These are phyloP conservation scores for Hormaphis cornu DNA, from an alignment of 1,140 invertebrate species.

Conservation along the genomic window DNA sequence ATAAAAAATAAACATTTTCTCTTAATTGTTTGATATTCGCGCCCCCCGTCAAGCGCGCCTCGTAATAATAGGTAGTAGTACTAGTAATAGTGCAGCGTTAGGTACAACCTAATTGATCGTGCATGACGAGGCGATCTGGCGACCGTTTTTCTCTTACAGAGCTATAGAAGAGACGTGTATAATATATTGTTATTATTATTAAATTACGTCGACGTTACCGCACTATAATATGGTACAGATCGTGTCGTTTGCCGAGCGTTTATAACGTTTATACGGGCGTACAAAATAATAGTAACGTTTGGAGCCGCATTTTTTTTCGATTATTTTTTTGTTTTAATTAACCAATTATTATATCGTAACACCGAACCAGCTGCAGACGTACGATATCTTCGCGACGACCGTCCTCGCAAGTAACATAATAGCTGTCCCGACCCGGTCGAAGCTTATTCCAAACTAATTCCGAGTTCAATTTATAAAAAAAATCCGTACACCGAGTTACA, in stretches of 20 bases:
- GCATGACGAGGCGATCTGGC: conserved; percentile 30
- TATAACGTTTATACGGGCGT: no score
- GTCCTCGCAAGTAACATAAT: no score
- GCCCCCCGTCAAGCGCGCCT: no score
- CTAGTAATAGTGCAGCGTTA: no score
- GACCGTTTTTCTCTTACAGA: conserved; percentile 3
- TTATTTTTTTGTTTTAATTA: background rate
- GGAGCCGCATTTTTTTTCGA: background rate
- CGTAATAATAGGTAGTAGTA: no score
- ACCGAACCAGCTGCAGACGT: no score
- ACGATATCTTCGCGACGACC: background rate
- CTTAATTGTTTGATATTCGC: conserved; percentile 14
- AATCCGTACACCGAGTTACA: no score
- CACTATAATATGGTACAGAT: background rate
- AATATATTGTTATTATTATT: background rate
- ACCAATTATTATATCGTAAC: background rate
- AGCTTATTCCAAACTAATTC: no score
- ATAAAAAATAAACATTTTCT: no score
- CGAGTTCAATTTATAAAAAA: no score
- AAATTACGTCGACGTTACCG: background rate
- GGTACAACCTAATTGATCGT: conserved; percentile 28
- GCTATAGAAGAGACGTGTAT: background rate
- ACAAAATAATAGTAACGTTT: background rate
- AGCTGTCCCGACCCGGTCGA: no score
- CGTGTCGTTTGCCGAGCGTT: background rate